These are phyloP conservation scores for Syngnathoides biaculeatus DNA, from an alignment of 2,113 vertebrate genomes.

Conservation along the genomic window DNA sequence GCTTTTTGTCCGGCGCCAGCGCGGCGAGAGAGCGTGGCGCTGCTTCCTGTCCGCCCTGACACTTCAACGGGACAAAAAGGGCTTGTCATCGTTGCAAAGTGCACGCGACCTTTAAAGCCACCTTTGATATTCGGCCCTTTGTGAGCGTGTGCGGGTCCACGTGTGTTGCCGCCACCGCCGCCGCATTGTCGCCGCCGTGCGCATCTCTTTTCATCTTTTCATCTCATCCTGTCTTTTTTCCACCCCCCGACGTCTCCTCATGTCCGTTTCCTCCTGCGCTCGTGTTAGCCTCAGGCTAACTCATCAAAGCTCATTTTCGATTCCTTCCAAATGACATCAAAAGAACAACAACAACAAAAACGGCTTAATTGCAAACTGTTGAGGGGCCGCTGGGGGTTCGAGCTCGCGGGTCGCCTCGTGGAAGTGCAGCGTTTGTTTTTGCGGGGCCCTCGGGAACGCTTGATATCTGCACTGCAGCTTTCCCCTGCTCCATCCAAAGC, in stretches of 20 bases:
- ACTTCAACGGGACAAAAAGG: slow-evolving; percentile 51
- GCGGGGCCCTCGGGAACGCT: slow-evolving; percentile 9
- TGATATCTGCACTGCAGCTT: not conserved
- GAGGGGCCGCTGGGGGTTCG: not conserved
- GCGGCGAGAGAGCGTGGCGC: slow-evolving; percentile 24
- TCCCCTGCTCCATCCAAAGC: too few relatives aligned
- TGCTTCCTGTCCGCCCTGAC: slow-evolving; percentile 50
- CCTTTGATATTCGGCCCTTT: slow-evolving; percentile 57
- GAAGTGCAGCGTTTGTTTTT: slow-evolving; percentile 1
- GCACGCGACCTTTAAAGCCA: slow-evolving; percentile 66
- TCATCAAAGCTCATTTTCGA: slow-evolving; percentile 29
- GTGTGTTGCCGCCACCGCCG: not conserved
- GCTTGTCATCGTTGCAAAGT: slow-evolving; percentile 67
- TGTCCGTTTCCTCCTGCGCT: slow-evolving; percentile 11
- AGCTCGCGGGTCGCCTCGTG: not conserved
- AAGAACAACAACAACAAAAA: slow-evolving; percentile 9
- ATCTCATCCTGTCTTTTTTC: slow-evolving; percentile 27
- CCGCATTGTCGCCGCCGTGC: slow-evolving; percentile 10
- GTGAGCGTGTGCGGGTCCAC: not conserved
- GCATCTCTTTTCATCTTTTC: slow-evolving; percentile 26
- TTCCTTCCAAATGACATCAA: slow-evolving; percentile 25
- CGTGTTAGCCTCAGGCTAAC: slow-evolving; percentile 36
- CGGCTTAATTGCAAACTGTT: slow-evolving; percentile 25
- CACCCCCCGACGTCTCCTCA: slow-evolving; percentile 32
- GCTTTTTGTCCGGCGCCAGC: slow-evolving; percentile 27